Percentiles rank a stretch among this genome's conserved stretches.
Conservation (phyloP, 2,797 vertebrate species). For the Pangasius mekongensis region DNA sequence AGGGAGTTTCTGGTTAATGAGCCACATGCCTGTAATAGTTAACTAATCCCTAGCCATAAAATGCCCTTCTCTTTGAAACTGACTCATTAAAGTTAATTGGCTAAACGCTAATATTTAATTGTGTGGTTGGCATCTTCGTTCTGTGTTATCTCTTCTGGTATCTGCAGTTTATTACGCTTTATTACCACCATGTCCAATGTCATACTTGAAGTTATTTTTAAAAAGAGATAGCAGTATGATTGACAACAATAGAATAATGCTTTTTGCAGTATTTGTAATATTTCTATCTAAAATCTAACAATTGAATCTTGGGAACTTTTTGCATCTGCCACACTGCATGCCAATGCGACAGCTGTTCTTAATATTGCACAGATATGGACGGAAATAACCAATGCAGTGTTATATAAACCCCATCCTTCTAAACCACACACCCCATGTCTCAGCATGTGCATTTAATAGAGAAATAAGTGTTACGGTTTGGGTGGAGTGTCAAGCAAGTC, state of each 20-base stretch:
- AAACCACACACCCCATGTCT: slow-evolving; percentile 13
- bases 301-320: background rate
- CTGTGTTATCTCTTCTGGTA: background rate
- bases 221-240: background rate
- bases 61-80: slow-evolving; percentile 16
- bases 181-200: background rate
- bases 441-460: background rate
- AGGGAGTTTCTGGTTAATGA: slow-evolving; percentile 42
- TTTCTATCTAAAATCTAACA: background rate
- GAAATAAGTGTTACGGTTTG: slow-evolving; percentile 6
- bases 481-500: slow-evolving; percentile 38
- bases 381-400: slow-evolving; percentile 7
- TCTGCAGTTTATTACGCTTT: background rate
- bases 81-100: slow-evolving; percentile 34
- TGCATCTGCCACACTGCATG: background rate
- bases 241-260: background rate
- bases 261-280: background rate
- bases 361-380: slow-evolving; percentile 1
- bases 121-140: slow-evolving; percentile 4
- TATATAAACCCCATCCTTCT: background rate
- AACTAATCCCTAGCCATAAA: slow-evolving; percentile 30
- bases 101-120: slow-evolving; percentile 7
- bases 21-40: slow-evolving; percentile 33
- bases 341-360: slow-evolving; percentile 11
- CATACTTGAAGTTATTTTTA: background rate